These are phyloP conservation scores for Tragelaphus strepsiceros DNA, from an alignment of 2,113 vertebrate genomes.

Conservation along the genomic window DNA sequence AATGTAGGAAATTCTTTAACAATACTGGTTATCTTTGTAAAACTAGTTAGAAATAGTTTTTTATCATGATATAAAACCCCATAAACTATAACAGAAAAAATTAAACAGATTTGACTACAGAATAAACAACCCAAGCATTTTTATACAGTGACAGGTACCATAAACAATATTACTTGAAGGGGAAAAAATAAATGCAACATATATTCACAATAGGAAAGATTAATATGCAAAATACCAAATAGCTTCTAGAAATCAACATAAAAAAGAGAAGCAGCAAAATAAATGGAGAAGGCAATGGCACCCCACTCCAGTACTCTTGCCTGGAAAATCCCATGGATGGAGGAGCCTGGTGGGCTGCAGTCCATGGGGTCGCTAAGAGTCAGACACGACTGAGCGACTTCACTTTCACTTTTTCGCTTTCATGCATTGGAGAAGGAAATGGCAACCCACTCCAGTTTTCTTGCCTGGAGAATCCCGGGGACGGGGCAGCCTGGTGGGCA, in stretches of 20 bases:
- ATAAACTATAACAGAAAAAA: neutral
- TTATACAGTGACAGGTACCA: neutral
- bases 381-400: too few relatives aligned
- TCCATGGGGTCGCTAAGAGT: too few relatives aligned
- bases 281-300: neutral
- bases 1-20: neutral
- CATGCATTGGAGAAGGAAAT: too few relatives aligned
- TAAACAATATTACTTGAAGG: neutral
- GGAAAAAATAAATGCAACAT: neutral
- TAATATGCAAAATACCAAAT: neutral
- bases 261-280: neutral
- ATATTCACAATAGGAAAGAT: neutral
- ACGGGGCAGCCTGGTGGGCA: too few relatives aligned
- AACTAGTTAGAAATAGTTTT: neutral
- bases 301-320: too few relatives aligned
- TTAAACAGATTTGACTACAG: neutral
- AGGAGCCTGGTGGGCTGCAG: too few relatives aligned
- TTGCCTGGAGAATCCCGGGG: too few relatives aligned
- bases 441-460: too few relatives aligned
- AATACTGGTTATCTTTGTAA: neutral
- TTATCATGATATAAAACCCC: neutral
- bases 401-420: too few relatives aligned
- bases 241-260: neutral
- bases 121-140: neutral
- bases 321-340: too few relatives aligned